Evolutionary conservation across 1,140 invertebrate species (phyloP).

Genomic region (Trialeurodes vaporariorum): DNA sequence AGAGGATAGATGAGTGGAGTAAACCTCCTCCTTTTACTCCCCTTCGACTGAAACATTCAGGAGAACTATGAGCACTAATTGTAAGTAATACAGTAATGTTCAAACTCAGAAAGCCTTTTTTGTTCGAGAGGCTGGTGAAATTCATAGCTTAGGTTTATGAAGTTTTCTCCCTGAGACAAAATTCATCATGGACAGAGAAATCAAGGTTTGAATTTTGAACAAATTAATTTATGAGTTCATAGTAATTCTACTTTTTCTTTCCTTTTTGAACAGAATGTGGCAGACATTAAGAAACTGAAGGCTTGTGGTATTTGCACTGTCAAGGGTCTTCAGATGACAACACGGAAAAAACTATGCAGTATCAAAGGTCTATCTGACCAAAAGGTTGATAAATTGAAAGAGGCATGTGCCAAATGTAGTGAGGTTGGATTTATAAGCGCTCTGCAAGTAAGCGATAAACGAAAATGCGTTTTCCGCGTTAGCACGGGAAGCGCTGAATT

Average conservation of each 20-base stretch:
- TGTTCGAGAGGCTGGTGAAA: too few relatives aligned
- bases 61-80: too few relatives aligned
- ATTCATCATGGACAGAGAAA: neutral
- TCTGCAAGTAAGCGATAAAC: conserved; percentile 54
- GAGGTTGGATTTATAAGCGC: conserved; percentile 56
- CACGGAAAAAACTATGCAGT: conserved; percentile 54
- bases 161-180: too few relatives aligned
- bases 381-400: conserved; percentile 76
- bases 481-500: conserved; percentile 59
- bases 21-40: too few relatives aligned
- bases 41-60: too few relatives aligned
- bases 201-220: neutral
- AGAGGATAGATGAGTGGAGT: too few relatives aligned
- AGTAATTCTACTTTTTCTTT: conserved; percentile 3
- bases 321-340: conserved; percentile 69
- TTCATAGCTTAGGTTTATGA: too few relatives aligned
- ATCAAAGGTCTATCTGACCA: conserved; percentile 69
- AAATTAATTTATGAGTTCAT: neutral
- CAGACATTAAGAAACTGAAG: conserved; percentile 68
- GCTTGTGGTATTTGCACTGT: conserved; percentile 65
- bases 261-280: conserved; percentile 20
- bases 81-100: too few relatives aligned
- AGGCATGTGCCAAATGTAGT: conserved; percentile 49
- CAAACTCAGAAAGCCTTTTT: too few relatives aligned
- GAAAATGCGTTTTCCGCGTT: conserved; percentile 58